phyloP scores from a whole-genome alignment of 1,140 invertebrate species.

The Stegodyphus dumicola region DNA sequence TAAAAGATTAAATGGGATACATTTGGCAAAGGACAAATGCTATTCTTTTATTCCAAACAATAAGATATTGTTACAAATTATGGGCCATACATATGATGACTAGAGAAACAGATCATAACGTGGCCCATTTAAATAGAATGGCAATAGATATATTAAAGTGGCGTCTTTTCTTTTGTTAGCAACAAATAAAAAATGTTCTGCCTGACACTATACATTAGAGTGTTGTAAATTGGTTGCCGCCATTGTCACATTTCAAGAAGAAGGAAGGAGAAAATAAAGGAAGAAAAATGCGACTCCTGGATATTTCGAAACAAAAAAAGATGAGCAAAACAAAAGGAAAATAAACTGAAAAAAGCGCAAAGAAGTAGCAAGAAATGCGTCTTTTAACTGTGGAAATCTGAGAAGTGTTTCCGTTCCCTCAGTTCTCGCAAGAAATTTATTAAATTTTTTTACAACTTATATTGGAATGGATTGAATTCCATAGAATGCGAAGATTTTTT shows the following conservation, averaged over 20 bases:
- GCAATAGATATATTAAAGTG: no score
- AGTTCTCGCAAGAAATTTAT: constrained; percentile 13
- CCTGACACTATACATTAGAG: neutral
- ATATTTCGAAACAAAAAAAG: neutral
- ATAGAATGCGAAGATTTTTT: constrained; percentile 9
- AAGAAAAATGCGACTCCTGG: constrained; percentile 10
- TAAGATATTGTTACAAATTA: no score
- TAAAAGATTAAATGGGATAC: no score
- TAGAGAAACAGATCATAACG: no score
- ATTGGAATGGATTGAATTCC: constrained; percentile 39
- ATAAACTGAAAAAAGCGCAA: neutral
- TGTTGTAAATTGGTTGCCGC: neutral
- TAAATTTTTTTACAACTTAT: constrained; percentile 27
- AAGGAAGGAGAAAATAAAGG: neutral
- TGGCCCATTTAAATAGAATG: no score
- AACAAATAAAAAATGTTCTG: no score
- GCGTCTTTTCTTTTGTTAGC: no score
- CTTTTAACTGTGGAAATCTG: constrained; percentile 44
- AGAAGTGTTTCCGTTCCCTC: neutral
- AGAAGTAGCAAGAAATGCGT: constrained; percentile 31
- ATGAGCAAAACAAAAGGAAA: neutral
- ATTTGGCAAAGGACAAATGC: no score
- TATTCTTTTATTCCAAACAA: no score
- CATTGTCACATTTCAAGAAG: neutral
- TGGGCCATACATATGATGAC: no score